These are phyloP conservation scores for Saturnia pavonia DNA, from an alignment of 2,888 invertebrate species.

Conservation along the genomic window DNA sequence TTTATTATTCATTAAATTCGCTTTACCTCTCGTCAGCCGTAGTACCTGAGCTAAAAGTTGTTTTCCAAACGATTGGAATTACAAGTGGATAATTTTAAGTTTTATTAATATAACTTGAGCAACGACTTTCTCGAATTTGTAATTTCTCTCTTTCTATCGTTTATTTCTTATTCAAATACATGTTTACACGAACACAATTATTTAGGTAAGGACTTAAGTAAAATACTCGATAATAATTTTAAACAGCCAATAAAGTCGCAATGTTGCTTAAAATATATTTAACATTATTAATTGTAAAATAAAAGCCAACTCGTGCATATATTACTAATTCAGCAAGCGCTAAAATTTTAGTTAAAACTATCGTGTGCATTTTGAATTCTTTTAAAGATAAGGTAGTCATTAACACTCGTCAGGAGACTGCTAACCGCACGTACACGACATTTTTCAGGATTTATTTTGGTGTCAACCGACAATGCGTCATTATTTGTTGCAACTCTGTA, in stretches of 20 bases:
- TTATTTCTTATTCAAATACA: background rate
- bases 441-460: slow-evolving; percentile 26
- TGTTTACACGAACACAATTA: background rate
- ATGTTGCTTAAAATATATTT: background rate
- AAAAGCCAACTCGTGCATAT: too few relatives aligned
- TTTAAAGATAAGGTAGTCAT: slow-evolving; percentile 16
- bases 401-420: slow-evolving; percentile 18
- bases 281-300: too few relatives aligned
- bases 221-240: background rate
- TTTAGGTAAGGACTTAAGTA: background rate
- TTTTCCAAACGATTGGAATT: background rate
- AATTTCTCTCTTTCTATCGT: background rate
- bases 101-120: background rate
- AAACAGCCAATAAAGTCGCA: background rate
- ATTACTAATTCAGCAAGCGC: background rate
- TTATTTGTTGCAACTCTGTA: slow-evolving; percentile 21
- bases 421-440: slow-evolving; percentile 26
- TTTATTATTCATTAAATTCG: background rate
- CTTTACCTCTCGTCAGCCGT: background rate
- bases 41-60: background rate
- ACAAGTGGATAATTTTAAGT: background rate
- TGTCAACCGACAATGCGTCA: slow-evolving; percentile 28
- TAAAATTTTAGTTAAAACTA: background rate
- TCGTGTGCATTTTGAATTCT: slow-evolving; percentile 9
- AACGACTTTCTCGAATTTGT: background rate